Percentiles rank a stretch among this genome's conserved stretches.
These are phyloP conservation scores for Naja naja DNA, from an alignment of 2,113 vertebrate species.

Conservation along the genomic window DNA sequence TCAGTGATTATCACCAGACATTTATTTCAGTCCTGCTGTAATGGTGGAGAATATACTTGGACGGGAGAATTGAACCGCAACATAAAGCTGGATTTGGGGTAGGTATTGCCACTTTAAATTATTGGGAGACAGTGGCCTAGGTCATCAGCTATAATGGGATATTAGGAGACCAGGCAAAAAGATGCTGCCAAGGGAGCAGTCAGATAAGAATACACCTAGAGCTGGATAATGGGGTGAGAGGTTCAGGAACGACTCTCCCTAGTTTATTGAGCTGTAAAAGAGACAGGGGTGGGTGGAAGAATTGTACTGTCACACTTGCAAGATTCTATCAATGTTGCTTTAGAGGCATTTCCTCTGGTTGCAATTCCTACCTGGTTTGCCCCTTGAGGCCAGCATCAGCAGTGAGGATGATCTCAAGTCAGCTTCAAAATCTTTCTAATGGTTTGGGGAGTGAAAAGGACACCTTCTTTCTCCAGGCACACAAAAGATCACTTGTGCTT, in stretches of 20 bases:
- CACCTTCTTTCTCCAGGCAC: background rate
- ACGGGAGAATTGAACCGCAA: background rate
- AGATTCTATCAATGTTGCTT: background rate
- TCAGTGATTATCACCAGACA: background rate
- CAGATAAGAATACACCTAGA: background rate
- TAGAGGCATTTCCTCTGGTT: background rate
- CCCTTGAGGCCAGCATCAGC: background rate
- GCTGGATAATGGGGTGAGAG: background rate
- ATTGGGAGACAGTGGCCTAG: background rate
- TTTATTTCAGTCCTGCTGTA: background rate
- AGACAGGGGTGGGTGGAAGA: background rate
- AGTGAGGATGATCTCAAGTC: background rate
- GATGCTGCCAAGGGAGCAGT: background rate
- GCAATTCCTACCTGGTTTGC: background rate
- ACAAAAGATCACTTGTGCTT: background rate
- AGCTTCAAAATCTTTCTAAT: background rate
- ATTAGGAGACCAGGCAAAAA: background rate
- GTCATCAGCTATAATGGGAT: background rate
- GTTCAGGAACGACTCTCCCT: background rate
- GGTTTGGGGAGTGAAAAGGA: background rate
- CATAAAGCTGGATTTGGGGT: background rate
- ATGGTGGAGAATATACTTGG: background rate
- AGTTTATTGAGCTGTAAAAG: background rate
- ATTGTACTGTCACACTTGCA: background rate
- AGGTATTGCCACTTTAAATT: background rate